A percentile compares a stretch with the other conserved stretches of the same genome.
These are phyloP conservation scores for Panulirus ornatus DNA, from an alignment of 1,140 invertebrate species.

Conservation along the genomic window DNA sequence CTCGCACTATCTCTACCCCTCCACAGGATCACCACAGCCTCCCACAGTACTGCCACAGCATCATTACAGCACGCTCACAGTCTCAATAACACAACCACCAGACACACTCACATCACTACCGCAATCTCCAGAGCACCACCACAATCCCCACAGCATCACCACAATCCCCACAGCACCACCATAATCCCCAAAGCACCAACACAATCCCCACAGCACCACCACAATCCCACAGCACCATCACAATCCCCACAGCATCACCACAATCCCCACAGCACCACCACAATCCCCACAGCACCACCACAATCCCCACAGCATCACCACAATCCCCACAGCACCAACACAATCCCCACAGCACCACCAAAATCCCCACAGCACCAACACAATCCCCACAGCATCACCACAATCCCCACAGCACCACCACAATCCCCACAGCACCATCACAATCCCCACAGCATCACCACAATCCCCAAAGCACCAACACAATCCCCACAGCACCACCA, in stretches of 20 bases:
- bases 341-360: not conserved
- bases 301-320: not conserved
- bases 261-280: not conserved
- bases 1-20: not conserved
- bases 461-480: not conserved
- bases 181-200: not conserved
- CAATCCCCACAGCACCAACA: not conserved
- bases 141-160: too few relatives aligned
- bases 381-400: not conserved
- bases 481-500: not conserved
- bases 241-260: not conserved
- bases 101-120: not conserved
- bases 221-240: constrained; percentile 2
- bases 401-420: constrained; percentile 6
- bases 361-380: not conserved
- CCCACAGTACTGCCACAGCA: too few relatives aligned
- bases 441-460: not conserved
- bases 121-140: not conserved
- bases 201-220: not conserved
- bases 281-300: not conserved
- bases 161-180: not conserved
- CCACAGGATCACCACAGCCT: not conserved
- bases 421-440: not conserved
- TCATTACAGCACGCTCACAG: not conserved
- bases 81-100: not conserved